Evolutionary conservation across 2,113 vertebrate species (phyloP).

Genomic region (Aptenodytes patagonicus): DNA sequence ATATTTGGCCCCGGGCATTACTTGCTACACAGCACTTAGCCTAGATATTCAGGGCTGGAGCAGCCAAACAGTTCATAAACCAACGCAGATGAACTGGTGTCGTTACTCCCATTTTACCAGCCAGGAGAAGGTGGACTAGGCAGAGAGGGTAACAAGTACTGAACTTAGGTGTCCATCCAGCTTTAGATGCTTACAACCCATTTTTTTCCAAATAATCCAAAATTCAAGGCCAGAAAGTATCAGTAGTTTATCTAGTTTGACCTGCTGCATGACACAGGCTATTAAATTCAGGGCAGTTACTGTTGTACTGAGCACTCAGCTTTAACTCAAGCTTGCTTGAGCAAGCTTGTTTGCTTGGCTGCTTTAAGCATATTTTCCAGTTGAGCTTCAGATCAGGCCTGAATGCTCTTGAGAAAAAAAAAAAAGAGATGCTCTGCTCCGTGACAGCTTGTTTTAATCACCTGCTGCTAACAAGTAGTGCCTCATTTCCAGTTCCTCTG

Average conservation of each 20-base stretch:
- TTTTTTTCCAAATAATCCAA: not conserved
- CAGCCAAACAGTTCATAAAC: not conserved
- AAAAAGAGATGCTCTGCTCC: not conserved
- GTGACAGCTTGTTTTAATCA: not conserved
- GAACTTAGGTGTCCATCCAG: not conserved
- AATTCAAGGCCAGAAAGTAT: not conserved
- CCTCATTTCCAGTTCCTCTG: not conserved
- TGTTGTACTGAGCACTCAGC: not conserved
- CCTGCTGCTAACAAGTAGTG: not conserved
- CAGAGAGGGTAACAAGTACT: not conserved
- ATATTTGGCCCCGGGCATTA: rapidly evolving
- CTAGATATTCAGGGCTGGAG: not conserved
- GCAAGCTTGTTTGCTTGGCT: not conserved
- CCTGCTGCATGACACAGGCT: not conserved
- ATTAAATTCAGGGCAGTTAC: not conserved
- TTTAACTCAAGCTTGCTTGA: not conserved
- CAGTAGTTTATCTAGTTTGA: not conserved
- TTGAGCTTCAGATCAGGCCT: not conserved
- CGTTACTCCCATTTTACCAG: not conserved
- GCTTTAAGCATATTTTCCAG: not conserved
- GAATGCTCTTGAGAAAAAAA: not conserved
- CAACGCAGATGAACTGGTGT: rapidly evolving
- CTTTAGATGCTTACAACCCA: not conserved
- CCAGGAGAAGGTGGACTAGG: not conserved
- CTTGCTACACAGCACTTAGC: not conserved